Evolutionary conservation across 2,888 invertebrate species (phyloP), one percentile per base, ranked within the genome.

Genomic region (Lypha dubia): DNA sequence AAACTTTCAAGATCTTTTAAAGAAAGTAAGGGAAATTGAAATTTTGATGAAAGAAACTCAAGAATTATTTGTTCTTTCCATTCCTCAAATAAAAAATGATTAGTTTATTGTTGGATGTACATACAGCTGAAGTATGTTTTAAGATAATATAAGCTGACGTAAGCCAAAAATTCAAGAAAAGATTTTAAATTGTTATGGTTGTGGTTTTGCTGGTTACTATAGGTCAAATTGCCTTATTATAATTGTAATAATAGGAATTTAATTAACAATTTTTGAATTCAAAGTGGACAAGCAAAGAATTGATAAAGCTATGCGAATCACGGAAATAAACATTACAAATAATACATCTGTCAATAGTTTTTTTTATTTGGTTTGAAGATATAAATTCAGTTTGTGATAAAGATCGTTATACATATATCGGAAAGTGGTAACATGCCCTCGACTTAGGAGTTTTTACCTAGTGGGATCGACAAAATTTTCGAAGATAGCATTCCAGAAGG

Each of bases 141-240:
- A 81, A 75, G 32, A 60, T 44, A 9, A 22, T 68, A n/a, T 53
- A 81, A 20, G 1, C 28, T 3, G 56, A 68, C 49, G 56, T 4
- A 60, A 73, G 28, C 73, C 60, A 11, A 17, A 20, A 49, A 20
- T 49, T 49, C 8, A 49, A 20, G 60, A 73, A 58, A 60, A 1
- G 1, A 51, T 46, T 8, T 13, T 73, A 1, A 74, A 80, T 67
- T 80, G 65, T 20, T 80, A 80, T 38, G 67, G 73, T 13, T 80
- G 67, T 73, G 73, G 79, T 17, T 73, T 58, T 3, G 24, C 67
- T 32, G 65, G 79, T 13, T 73, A 46, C 11, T 73, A 73, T 2
- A 65, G 65, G 15, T 65, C 79, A n/a, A 80, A 73, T 24, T 80
- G 73, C 17, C 67, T 65, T 11, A n/a, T n/a, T n/a, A n/a, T n/a